Base-by-base conservation (phyloP, 2,797 vertebrate genomes). In the Novumbra hubbsi region DNA sequence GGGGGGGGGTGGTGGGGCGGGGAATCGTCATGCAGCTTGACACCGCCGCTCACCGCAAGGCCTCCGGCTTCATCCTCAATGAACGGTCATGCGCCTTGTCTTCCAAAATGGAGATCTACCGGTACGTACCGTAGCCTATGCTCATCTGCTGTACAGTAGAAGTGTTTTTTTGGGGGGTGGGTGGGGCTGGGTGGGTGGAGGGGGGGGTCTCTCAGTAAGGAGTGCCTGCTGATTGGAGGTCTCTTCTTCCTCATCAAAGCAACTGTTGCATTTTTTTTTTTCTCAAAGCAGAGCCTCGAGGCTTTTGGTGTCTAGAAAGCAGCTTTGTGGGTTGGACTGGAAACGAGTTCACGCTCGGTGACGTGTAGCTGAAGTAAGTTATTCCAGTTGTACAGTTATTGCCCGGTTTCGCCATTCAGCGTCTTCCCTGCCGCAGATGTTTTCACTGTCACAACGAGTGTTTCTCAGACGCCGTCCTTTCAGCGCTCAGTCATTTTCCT, bases 61-160 rank as follows among this genome's bases (percentile, higher is more conserved):
- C 84, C 78, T 88, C 89, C 75, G 84, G 82, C 80, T 90, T 91
- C 83, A 81, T 88, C 81, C 89, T 91, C 77, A 81, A 66, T 64
- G 90, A 90, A 83, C 90, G 89, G 93, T 14, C 55, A 60, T 93
- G 92, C 77, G 64, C 83, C 34, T 75, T 82, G 72, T 82, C 87
- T 71, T 88, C 89, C 62, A 91, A 91, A 86, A 94, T 93, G 93
- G 93, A 94, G 88, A 87, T 88, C 68, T 90, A 92, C 83, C 91
- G 92, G 92, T 94, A 93, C 0, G 93, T 94, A 90, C 74, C 74
- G 38, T 69, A 48, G 32, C 30, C 41, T 24, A 45, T 45, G 24
- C 64, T 21, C 5, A 16, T 34, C 15, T 72, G 30, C 68, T 65
- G 62, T 72, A 27, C 30, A 30, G 52, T 60, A 24, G 21, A 57